Evolutionary conservation across 2,888 invertebrate genomes (phyloP), one percentile per base, ranked within the genome.

Genomic region (Trachelus troglodyta): DNA sequence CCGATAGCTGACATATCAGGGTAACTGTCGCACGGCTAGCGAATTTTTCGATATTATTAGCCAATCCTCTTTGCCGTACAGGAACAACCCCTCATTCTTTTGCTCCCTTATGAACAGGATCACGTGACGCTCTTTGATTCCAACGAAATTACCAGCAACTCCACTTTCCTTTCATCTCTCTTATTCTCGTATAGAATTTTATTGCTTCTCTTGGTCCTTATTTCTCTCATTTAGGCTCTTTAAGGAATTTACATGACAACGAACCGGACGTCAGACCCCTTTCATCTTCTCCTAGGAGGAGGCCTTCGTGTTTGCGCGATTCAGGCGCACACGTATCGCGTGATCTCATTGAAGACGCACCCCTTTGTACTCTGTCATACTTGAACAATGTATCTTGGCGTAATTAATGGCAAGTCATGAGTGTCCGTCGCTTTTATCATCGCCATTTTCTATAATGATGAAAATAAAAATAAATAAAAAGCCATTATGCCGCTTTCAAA

Each of bases 1-100:
- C 85, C 86, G 84, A 83, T 85, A 83, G 81, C 73, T 73, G 77
- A 33, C 71, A 71, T 34, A 35, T 37, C 34, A 30, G 34, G 35
- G 74, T 34, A 74, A 74, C 74, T 34, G 74, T 74, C 74, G 74
- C 74, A 15, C 34, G 15, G 33, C 23, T 12, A 33, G 71, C 71
- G 31, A 71, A 33, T 31, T 71, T 71, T 56, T 56, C 9, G 56
- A 56, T 56, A 56, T 56, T 71, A 71, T 71, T 71, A 71, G 71
- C 71, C 71, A 71, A 71, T 71, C 31, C 31, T 71, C 71, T 31
- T 34, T 56, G 23, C 56, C 56, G 56, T 56, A 56, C 9, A 56
- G 56, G 56, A 56, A 56, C 56, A 23, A 31, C 71, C 71, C 71
- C 33, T 71, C 33, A 31, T 71, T 71, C 33, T 71, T 71, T 31